Evolutionary conservation across 1,140 invertebrate species (phyloP), one percentile per base, ranked within the genome.

Genomic region (Hyles vespertilio): DNA sequence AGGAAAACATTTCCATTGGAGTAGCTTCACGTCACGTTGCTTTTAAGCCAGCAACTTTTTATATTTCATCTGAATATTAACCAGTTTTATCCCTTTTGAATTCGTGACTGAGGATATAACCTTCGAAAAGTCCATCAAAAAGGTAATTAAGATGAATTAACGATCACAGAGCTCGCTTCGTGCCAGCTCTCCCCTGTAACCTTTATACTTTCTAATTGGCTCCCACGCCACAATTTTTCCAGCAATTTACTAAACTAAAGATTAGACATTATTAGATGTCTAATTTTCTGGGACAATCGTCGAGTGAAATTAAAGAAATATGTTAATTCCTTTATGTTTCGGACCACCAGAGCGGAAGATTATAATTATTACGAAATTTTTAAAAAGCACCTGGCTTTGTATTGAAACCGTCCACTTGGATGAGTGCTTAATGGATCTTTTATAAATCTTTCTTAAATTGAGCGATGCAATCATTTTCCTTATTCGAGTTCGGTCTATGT

Each of bases 231-330:
- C 63, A 72, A 70, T 70, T 74, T 76, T 78, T 72, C 74, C 64
- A 74, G 66, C 65, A 84, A 81, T 79, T 81, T 79, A 62, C 69
- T 65, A 46, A 57, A 58, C 68, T 65, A 73, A 73, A 70, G 66
- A 75, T 73, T 77, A 74, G 67, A 62, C 72, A n/a, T 74, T 69
- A 70, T 66, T 71, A 70, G 70, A 76, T 79, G 72, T 77, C 70
- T 77, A 81, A 84, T 80, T 84, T 74, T 67, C 70, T 74, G 74
- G 74, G 77, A 81, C 81, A 84, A 81, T 84, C 77, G 76, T 75
- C 71, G 60, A 72, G 59, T 72, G 70, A 74, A 66, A 74, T 76
- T 79, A 81, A 77, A 82, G 74, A 77, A 80, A 77, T 80, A 81
- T 83, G 77, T 78, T 81, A 85, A 85, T 83, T 67, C 65, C 58